Evolutionary conservation across 2,113 vertebrate species (phyloP), one percentile per base, ranked within the genome.

Genomic region (Hippocampus barbouri): DNA sequence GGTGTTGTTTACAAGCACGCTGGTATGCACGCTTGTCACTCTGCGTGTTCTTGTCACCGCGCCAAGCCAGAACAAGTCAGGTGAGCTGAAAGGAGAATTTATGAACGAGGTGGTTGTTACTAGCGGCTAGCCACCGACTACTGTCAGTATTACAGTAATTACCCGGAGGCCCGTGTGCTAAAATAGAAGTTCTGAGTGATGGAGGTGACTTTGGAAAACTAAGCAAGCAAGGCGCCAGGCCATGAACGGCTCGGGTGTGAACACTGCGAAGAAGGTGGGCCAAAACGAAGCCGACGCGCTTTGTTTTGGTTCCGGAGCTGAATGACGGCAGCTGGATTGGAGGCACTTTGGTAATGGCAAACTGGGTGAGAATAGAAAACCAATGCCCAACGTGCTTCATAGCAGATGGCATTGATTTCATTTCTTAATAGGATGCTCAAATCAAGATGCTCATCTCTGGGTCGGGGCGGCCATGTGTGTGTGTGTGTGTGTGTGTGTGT

Each of bases 41-140:
- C 63, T 60, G 53, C 53, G 25, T 81, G 73, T 68, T 76, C 73
- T 68, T 71, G 25, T 74, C 64, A 74, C 68, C 68, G 68, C 3
- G 56, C 74, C 73, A 59, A 62, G 76, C 64, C 81, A 73, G 76
- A 81, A 83, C 71, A 87, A 80, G 73, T 66, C 77, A 89, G 83
- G 76, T 85, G 76, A 83, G 73, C 27, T 23, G 51, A 56, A 76
- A 45, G 47, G 66, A 47, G 15, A 78, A 53, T 75, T 23, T 86
- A 84, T 84, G 85, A 85, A 83, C 79, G 41, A 8, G 2, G 64
- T 43, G 81, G 73, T 85, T 88, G 73, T 83, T 30, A 6, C 38
- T 12, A 27, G 5, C 12, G 12, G 38, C 40, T 43, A 11, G 63
- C 41, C 34, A 64, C 16, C 15, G 40, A 43, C 64, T 27, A 23